Evolutionary conservation across 2,888 invertebrate genomes (phyloP), one percentile per base, ranked within the genome.

Genomic region (Lithosia quadra): DNA sequence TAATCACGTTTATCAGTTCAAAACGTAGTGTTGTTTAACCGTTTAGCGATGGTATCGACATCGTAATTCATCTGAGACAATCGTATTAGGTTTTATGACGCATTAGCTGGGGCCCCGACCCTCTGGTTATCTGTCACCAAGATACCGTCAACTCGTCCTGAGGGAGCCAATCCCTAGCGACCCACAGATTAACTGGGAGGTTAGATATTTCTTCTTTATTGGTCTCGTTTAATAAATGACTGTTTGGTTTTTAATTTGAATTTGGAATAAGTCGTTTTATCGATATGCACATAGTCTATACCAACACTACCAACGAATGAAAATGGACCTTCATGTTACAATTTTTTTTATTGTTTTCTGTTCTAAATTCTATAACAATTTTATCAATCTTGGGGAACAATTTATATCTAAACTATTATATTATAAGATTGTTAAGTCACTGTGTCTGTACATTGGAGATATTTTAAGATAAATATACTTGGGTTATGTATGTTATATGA

Each of bases 71-170:
- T 87, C 86, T 84, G 90, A 89, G 89, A 91, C 91, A 90, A 92
- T 92, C 87, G 88, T 88, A 86, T 88, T 86, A 85, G 90, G 91
- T 90, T 91, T 93, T 94, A 93, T 93, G 93, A 93, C 92, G 90
- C 92, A 92, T 94, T 92, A 92, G 83, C 78, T 80, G 88, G 87
- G 86, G 73, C 75, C 69, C 80, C 74, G 82, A 84, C 87, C 89
- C 89, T 67, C 85, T 77, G 79, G 89, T 86, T 91, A 91, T 91
- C 91, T 89, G 90, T 92, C 92, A 91, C 88, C 84, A 86, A 90
- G 91, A 92, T 92, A 91, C 88, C 89, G 93, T 91, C 92, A 90
- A 90, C 86, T 90, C 88, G 89, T 90, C 90, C 89, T 83, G 68
- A 79, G 91, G 91, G 92, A 89, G 72, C 72, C 70, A 71, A 70